These are phyloP conservation scores for Pseudochirops corinnae DNA, from an alignment of 2,797 vertebrate species.

Conservation along the genomic window DNA sequence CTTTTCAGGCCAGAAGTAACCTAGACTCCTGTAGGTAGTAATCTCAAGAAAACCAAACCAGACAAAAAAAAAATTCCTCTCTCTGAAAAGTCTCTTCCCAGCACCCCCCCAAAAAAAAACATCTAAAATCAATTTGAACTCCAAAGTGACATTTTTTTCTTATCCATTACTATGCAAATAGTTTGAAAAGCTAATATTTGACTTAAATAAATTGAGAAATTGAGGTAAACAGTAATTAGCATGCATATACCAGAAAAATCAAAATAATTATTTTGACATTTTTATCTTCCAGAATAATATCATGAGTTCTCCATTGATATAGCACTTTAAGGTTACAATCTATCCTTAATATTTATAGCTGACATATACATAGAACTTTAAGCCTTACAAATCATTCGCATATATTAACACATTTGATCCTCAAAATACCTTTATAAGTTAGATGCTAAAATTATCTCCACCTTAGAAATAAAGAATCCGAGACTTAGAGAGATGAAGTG, in stretches of 20 bases:
- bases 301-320: background rate
- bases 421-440: background rate
- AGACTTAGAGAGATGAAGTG: background rate
- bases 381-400: background rate
- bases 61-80: background rate
- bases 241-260: background rate
- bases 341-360: background rate
- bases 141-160: background rate
- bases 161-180: background rate
- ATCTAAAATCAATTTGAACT: background rate
- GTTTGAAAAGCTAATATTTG: background rate
- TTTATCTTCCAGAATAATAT: background rate
- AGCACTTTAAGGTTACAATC: background rate
- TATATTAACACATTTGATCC: background rate
- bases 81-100: background rate
- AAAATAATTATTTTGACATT: background rate
- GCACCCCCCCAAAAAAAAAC: too few relatives aligned
- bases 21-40: background rate
- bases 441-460: background rate
- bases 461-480: background rate
- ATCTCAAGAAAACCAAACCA: background rate
- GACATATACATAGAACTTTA: background rate
- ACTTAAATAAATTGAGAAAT: background rate
- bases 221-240: background rate
- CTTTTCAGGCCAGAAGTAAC: background rate